A percentile compares a stretch with the other conserved stretches of the same genome.
Conservation (phyloP, 92 coral and sea anemone genomes). For the Heliopora coerulea region DNA sequence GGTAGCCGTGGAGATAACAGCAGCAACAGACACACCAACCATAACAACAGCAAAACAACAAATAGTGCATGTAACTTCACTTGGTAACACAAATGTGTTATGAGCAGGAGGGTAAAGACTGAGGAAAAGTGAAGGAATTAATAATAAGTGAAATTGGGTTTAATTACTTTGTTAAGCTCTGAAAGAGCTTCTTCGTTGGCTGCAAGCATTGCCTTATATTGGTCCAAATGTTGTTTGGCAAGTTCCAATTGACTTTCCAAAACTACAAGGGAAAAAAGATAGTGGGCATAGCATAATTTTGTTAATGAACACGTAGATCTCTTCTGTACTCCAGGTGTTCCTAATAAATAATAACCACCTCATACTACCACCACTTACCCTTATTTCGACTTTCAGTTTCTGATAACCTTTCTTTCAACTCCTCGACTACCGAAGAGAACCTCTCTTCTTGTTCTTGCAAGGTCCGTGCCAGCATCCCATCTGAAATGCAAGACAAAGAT, state of each 20-base stretch:
- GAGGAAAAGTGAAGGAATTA: neutral
- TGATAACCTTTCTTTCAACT: slow-evolving; percentile 62
- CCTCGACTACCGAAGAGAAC: slow-evolving; percentile 62
- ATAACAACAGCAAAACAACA: too few species aligned
- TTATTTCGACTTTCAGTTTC: slow-evolving; percentile 67
- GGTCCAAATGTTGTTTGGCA: slow-evolving; percentile 83
- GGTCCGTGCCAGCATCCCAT: slow-evolving; percentile 58
- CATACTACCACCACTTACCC: slow-evolving; percentile 57
- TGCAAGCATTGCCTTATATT: slow-evolving; percentile 87
- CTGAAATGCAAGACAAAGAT: slow-evolving; percentile 8
- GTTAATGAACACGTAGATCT: too few species aligned
- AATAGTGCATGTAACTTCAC: too few species aligned
- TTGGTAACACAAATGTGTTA: too few species aligned
- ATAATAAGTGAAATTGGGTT: neutral
- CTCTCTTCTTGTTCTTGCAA: slow-evolving; percentile 64
- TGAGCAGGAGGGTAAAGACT: neutral
- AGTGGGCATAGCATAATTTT: neutral
- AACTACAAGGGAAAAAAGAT: slow-evolving; percentile 41
- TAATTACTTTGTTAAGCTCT: slow-evolving; percentile 69
- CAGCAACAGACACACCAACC: too few species aligned
- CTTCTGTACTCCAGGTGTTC: too few species aligned
- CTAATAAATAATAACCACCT: too few species aligned
- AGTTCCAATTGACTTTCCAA: slow-evolving; percentile 82
- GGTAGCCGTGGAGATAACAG: too few species aligned
- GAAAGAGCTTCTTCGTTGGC: slow-evolving; percentile 86